Evolutionary conservation across 2,888 invertebrate species (phyloP), one percentile per base, ranked within the genome.

Genomic region (Dione vanillae): DNA sequence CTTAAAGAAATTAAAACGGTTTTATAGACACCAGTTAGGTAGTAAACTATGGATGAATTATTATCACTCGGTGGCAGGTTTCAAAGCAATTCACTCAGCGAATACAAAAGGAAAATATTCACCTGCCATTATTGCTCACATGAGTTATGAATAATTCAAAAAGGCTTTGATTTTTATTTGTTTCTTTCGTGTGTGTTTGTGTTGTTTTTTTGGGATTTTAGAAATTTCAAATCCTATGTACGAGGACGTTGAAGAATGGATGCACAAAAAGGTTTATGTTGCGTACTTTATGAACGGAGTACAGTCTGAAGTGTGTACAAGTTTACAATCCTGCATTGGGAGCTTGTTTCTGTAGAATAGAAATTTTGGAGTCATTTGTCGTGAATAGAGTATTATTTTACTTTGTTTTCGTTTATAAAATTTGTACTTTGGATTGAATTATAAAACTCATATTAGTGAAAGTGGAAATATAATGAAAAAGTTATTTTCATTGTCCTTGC

Each of bases 1-100:
- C 69, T 71, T 71, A 74, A 74, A 73, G 71, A 74, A 74, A 69
- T 71, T 62, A 74, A 71, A 71, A 69, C 61, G 67, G 69, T 65
- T 71, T 74, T 69, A 74, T 65, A 67, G 70, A 51, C 58, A 62
- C 70, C 79, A 56, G 81, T 81, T 81, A 80, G 82, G 75, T 80
- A 82, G 86, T 88, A 89, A 90, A 92, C 91, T 92, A 91, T 91
- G 84, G 86, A 85, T 90, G 92, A 92, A 82, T 90, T 92, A n/a
- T n/a, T n/a, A 91, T 91, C 92, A 83, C 78, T 91, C 92, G 81
- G 73, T 80, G 75, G 82, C 91, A 92, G 88, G 81, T 83, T 84
- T 85, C 73, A 56, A 73, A 72, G 73, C 83, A 80, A 84, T 85
- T 85, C 85, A 87, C 81, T 80, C 79, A 80, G 49, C 72, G 72